These are phyloP conservation scores for Theropithecus gelada DNA, from an alignment of 2,113 vertebrate species.

Conservation along the genomic window DNA sequence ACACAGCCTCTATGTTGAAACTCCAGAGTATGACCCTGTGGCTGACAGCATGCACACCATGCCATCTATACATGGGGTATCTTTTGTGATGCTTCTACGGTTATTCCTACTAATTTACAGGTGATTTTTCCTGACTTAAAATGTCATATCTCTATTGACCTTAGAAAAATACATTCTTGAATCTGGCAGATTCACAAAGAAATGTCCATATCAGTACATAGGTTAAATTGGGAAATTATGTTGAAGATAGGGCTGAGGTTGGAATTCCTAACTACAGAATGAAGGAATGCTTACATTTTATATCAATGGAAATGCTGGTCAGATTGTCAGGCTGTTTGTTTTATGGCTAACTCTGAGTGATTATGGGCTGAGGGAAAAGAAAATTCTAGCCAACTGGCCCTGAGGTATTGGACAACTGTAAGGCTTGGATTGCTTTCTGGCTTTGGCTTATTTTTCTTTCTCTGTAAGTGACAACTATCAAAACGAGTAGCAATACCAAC, in stretches of 20 bases:
- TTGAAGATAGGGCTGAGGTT: background rate
- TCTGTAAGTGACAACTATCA: constrained; percentile 2
- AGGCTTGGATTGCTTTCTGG: constrained; percentile 57
- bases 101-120: background rate
- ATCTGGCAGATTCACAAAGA: constrained; percentile 8
- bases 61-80: background rate
- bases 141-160: background rate
- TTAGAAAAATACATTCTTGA: constrained; percentile 50
- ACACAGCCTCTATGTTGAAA: background rate
- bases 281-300: background rate
- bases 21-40: background rate
- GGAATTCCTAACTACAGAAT: constrained; percentile 29
- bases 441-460: constrained; percentile 61
- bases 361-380: background rate
- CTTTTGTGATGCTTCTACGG: constrained; percentile 7
- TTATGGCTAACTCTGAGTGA: background rate
- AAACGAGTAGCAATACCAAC: background rate
- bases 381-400: constrained; percentile 53
- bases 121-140: constrained; percentile 19
- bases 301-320: background rate
- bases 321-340: constrained; percentile 34
- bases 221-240: constrained; percentile 27
- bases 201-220: background rate
- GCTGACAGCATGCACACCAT: background rate
- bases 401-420: constrained; percentile 66